Evolutionary conservation across 2,888 invertebrate species (phyloP), one percentile per base, ranked within the genome.

Genomic region (Phlogophora meticulosa): DNA sequence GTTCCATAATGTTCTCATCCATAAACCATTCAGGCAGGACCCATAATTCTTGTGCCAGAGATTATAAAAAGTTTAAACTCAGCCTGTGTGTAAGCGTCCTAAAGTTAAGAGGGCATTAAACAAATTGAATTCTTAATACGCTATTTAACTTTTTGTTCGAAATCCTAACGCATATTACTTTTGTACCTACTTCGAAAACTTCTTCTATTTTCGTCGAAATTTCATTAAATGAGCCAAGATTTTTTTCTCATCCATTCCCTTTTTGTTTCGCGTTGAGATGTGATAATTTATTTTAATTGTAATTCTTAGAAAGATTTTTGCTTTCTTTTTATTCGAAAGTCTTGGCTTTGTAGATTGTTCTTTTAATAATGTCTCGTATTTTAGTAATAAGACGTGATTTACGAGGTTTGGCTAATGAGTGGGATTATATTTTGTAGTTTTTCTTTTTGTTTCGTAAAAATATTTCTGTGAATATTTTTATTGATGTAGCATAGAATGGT

Each of bases 71-170:
- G 72, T 79, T 84, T 62, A 74, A 69, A 78, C 51, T 69, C 55
- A 72, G 67, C 42, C 72, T 62, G 68, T 84, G 71, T 72, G 65
- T 68, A 79, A 72, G 68, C 76, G 58, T 53, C 76, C 79, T 81
- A 75, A 87, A 82, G 82, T 85, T 86, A 88, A 87, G 83, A 86
- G 83, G 83, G 85, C 88, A 90, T 91, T 91, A 90, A 90, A 89
- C 86, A 90, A 92, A 93, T 92, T 93, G 91, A 93, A 94, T 92
- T 88, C 88, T 84, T 92, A 93, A 94, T 91, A 92, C 85, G 91
- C 91, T 91, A 93, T 94, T 93, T 90, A 94, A 94, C 94, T 94
- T 94, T 91, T 90, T 87, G 86, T 80, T 70, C 78, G 80, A 86
- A 91, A 91, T 91, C 87, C 86, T 85, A 82, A 85, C 80, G 80